Conservation (phyloP, 2,888 invertebrate genomes). For the Sphaerophoria taeniata region DNA sequence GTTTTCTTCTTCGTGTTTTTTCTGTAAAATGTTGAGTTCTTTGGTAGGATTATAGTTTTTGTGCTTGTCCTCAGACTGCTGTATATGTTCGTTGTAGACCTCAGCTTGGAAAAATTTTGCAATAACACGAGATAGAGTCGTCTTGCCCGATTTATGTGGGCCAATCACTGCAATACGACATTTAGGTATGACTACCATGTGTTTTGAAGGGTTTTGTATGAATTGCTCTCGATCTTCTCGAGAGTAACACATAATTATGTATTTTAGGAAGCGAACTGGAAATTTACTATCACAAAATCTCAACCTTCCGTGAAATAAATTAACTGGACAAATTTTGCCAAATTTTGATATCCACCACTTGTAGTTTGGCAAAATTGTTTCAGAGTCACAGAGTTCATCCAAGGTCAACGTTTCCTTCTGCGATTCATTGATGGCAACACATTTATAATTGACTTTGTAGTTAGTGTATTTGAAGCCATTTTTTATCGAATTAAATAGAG, state of each 20-base stretch:
- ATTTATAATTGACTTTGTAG: constrained; percentile 53
- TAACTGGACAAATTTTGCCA: constrained; percentile 85
- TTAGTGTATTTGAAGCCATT: constrained; percentile 46
- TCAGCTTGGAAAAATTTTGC: constrained; percentile 81
- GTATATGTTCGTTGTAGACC: constrained; percentile 77
- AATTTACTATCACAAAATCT: constrained; percentile 84
- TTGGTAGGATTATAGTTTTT: background rate
- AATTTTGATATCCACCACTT: constrained; percentile 56
- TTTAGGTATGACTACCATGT: constrained; percentile 84
- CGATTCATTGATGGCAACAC: constrained; percentile 5
- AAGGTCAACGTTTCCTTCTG: constrained; percentile 8
- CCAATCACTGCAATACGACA: constrained; percentile 86
- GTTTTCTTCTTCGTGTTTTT: background rate
- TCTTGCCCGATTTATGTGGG: constrained; percentile 85
- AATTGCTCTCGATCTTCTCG: constrained; percentile 84
- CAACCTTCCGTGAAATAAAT: constrained; percentile 84
- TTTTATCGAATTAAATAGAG: constrained; percentile 11
- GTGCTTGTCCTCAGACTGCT: background rate
- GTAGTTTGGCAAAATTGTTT: constrained; percentile 26
- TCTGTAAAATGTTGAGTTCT: constrained; percentile 9
- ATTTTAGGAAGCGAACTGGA: constrained; percentile 86
- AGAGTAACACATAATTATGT: constrained; percentile 85
- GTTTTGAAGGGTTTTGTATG: constrained; percentile 86
- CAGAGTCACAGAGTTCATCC: constrained; percentile 74
- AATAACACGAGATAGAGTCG: constrained; percentile 84